Percentiles rank a stretch among this genome's conserved stretches.
phyloP scores from a whole-genome alignment of 1,140 invertebrate species.

The Aphis craccivora region DNA sequence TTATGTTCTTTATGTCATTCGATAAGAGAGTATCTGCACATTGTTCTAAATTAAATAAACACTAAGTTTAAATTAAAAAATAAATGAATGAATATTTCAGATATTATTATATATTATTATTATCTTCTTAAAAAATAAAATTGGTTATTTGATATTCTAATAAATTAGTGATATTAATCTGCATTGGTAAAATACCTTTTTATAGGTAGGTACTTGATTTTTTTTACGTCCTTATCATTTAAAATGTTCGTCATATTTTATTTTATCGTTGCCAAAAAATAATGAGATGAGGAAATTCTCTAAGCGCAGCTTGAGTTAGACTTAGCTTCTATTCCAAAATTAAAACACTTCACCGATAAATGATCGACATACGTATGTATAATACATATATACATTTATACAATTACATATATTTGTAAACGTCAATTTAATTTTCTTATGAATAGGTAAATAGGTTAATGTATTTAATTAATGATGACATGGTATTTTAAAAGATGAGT shows the following conservation, averaged over 20 bases:
- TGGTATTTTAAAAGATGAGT: not conserved
- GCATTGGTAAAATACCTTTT: not conserved
- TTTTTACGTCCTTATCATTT: not conserved
- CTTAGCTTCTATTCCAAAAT: not conserved
- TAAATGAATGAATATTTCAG: too few species aligned
- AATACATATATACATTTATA: not conserved
- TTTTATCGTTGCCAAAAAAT: not conserved
- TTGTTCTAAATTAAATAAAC: too few species aligned
- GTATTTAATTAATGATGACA: not conserved
- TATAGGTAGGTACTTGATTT: not conserved
- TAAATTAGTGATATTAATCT: too few species aligned
- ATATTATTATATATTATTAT: too few species aligned
- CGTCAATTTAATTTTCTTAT: not conserved
- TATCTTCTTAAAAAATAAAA: not conserved
- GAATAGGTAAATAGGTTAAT: not conserved
- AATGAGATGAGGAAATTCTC: not conserved
- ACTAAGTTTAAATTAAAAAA: too few species aligned
- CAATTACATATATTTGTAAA: not conserved
- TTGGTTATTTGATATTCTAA: too few species aligned
- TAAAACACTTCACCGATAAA: not conserved
- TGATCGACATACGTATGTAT: not conserved
- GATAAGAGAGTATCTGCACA: too few species aligned
- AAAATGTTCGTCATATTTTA: not conserved
- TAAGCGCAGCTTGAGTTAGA: not conserved
- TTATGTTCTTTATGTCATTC: too few species aligned